Percentiles rank a stretch among this genome's conserved stretches.
Conservation (phyloP, 2,888 invertebrate species). For the Perizoma flavofasciatum region DNA sequence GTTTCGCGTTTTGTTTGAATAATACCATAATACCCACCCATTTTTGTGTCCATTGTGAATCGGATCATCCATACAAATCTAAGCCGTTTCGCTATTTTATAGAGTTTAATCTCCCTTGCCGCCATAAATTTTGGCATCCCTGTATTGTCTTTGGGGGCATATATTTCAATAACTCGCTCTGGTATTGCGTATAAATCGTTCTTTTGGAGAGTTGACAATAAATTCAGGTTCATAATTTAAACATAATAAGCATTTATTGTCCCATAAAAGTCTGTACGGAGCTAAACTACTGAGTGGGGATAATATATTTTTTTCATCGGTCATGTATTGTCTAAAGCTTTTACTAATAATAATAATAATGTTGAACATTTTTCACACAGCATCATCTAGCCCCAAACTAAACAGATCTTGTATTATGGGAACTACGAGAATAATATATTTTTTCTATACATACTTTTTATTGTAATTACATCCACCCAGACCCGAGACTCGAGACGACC, state of each 20-base stretch:
- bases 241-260: slow-evolving; percentile 52
- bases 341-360: too few relatives aligned
- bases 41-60: slow-evolving; percentile 50
- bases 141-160: slow-evolving; percentile 73
- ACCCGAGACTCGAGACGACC: too few relatives aligned
- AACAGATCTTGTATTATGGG: too few relatives aligned
- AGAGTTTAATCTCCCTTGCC: slow-evolving; percentile 51
- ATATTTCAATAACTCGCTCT: slow-evolving; percentile 76
- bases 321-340: too few relatives aligned
- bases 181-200: slow-evolving; percentile 73
- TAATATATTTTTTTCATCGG: not conserved
- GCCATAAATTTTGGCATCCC: slow-evolving; percentile 47
- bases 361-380: too few relatives aligned
- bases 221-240: slow-evolving; percentile 64
- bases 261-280: slow-evolving; percentile 23
- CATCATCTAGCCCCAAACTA: too few relatives aligned
- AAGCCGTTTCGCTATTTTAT: slow-evolving; percentile 45
- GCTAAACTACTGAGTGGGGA: slow-evolving; percentile 20
- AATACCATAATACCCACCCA: slow-evolving; percentile 62
- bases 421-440: too few relatives aligned
- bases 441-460: too few relatives aligned
- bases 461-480: too few relatives aligned
- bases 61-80: slow-evolving; percentile 41
- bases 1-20: slow-evolving; percentile 66
- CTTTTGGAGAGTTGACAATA: slow-evolving; percentile 73